Evolutionary conservation across 2,888 invertebrate species (phyloP).

Genomic region (Myopa testacea): DNA sequence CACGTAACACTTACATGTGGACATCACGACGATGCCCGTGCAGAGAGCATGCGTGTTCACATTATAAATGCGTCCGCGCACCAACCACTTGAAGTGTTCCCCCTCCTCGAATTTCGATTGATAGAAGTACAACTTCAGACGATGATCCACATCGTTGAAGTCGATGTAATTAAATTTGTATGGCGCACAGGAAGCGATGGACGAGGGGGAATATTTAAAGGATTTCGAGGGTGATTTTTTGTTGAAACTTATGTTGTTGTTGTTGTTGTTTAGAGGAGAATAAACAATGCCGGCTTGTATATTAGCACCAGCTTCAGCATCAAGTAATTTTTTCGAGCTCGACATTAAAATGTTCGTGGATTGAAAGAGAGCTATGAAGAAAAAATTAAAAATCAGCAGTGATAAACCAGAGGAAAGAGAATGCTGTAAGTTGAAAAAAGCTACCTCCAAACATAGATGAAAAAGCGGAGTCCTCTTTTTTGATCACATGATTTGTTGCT

Average conservation of each 20-base stretch:
- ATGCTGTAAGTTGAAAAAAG: neutral
- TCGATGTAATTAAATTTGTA: slow-evolving; percentile 72
- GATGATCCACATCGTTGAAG: slow-evolving; percentile 72
- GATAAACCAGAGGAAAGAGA: neutral
- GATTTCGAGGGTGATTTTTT: slow-evolving; percentile 27
- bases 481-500: slow-evolving; percentile 38
- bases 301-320: slow-evolving; percentile 53
- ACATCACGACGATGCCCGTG: slow-evolving; percentile 70
- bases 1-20: slow-evolving; percentile 70
- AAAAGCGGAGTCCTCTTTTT: slow-evolving; percentile 56
- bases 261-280: slow-evolving; percentile 9
- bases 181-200: slow-evolving; percentile 51
- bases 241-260: slow-evolving; percentile 52
- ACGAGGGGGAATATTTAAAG: slow-evolving; percentile 2
- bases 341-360: slow-evolving; percentile 69
- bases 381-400: neutral
- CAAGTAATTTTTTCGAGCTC: slow-evolving; percentile 61
- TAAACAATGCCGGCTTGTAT: slow-evolving; percentile 43
- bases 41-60: slow-evolving; percentile 63
- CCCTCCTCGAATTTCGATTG: slow-evolving; percentile 71
- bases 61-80: slow-evolving; percentile 69
- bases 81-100: slow-evolving; percentile 71
- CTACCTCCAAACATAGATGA: slow-evolving; percentile 70
- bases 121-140: slow-evolving; percentile 72
- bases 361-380: slow-evolving; percentile 68